Evolutionary conservation across 2,888 invertebrate genomes (phyloP).

Genomic region (Lymantria dispar): DNA sequence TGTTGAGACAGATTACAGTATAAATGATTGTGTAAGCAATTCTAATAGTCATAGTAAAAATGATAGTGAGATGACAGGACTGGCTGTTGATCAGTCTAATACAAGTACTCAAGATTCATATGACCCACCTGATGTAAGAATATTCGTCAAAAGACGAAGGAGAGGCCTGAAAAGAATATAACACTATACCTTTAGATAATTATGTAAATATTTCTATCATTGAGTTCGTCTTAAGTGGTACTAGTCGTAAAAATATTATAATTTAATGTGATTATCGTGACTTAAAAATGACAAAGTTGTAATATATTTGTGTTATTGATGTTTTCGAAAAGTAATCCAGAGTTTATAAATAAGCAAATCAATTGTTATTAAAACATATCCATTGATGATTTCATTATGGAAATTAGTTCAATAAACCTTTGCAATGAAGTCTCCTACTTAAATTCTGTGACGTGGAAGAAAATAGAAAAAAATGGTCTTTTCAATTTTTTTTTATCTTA

Average conservation of each 20-base stretch:
- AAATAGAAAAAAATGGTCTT: too few species aligned
- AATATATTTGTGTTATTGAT: not conserved
- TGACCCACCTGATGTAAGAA: slow-evolving; percentile 66
- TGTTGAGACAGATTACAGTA: slow-evolving; percentile 9
- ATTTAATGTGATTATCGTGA: not conserved
- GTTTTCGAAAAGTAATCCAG: slow-evolving; percentile 8
- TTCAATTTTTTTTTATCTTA: not conserved
- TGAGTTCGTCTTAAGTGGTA: not conserved
- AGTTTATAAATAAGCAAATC: slow-evolving; percentile 4
- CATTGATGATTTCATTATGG: not conserved
- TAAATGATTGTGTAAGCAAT: slow-evolving; percentile 23
- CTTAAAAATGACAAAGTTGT: not conserved
- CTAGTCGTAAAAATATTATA: not conserved
- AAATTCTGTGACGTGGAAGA: slow-evolving; percentile 3
- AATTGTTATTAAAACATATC: too few species aligned
- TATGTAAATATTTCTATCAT: not conserved
- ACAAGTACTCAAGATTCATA: slow-evolving; percentile 28
- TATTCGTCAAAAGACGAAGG: slow-evolving; percentile 62
- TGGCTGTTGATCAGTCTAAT: slow-evolving; percentile 24
- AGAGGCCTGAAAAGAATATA: slow-evolving; percentile 44
- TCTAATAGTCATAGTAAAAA: slow-evolving; percentile 24
- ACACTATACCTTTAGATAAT: not conserved
- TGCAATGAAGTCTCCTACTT: slow-evolving; percentile 2
- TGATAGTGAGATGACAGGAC: slow-evolving; percentile 10
- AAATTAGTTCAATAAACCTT: not conserved